Percentiles rank a stretch among this genome's conserved stretches.
These are phyloP conservation scores for Sisor rabdophorus DNA, from an alignment of 2,113 vertebrate species.

Conservation along the genomic window DNA sequence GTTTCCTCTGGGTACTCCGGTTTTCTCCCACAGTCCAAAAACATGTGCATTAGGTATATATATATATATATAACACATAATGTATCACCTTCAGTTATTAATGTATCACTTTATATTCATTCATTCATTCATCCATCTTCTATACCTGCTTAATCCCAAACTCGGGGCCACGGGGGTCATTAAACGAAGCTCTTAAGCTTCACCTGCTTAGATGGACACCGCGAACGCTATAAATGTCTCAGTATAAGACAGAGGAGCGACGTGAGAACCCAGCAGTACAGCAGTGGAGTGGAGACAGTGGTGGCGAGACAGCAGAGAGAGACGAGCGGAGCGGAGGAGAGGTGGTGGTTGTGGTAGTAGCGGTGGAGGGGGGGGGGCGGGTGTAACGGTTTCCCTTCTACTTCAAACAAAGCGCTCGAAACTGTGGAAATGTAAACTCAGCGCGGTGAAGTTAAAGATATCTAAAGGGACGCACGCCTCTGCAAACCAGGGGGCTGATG, in stretches of 20 bases:
- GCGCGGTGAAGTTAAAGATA: conserved; percentile 33
- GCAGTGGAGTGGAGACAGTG: conserved; percentile 22
- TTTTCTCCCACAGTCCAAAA: too few relatives aligned
- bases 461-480: conserved; percentile 45
- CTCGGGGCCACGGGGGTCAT: too few relatives aligned
- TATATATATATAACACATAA: too few relatives aligned
- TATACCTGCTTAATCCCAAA: too few relatives aligned
- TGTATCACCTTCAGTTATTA: too few relatives aligned
- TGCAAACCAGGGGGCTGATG: conserved; percentile 39
- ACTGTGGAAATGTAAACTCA: conserved; percentile 52
- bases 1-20: too few relatives aligned
- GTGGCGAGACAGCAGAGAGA: conserved; percentile 27
- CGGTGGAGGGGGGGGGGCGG: conserved; percentile 42
- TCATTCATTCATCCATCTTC: too few relatives aligned
- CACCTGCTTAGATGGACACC: too few relatives aligned
- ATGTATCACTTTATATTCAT: too few relatives aligned
- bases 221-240: too few relatives aligned
- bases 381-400: conserved; percentile 52
- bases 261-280: conserved; percentile 16
- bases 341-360: conserved; percentile 15
- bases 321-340: conserved; percentile 24
- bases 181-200: too few relatives aligned
- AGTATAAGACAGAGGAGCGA: not conserved
- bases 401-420: conserved; percentile 48
- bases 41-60: too few relatives aligned